These are phyloP conservation scores for Melanerpes aurifrons DNA, from an alignment of 2,113 vertebrate species.

Conservation along the genomic window DNA sequence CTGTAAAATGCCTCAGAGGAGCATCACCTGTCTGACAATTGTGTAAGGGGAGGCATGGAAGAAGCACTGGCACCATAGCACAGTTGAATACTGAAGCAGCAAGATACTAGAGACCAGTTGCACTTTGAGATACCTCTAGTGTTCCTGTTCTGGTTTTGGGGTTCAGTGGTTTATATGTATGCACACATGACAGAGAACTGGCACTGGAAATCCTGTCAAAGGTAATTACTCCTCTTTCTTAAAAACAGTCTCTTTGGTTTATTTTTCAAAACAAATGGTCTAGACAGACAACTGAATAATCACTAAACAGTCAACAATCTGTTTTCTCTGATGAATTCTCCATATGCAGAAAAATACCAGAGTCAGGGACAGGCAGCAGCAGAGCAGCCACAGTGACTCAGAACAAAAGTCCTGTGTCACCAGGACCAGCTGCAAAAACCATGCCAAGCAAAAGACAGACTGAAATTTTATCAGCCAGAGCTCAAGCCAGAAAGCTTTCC, in stretches of 20 bases:
- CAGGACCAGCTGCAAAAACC: not conserved
- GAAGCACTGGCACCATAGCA: not conserved
- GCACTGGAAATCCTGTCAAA: not conserved
- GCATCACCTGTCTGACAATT: not conserved
- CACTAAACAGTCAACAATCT: not conserved
- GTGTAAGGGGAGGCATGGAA: not conserved
- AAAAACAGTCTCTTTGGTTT: not conserved
- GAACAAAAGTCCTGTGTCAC: not conserved
- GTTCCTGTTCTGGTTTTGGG: not conserved
- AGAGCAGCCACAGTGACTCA: not conserved
- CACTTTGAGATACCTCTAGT: not conserved
- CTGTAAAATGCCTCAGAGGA: not conserved
- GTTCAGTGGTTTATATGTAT: too few species aligned
- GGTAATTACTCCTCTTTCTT: not conserved
- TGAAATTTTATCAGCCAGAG: not conserved
- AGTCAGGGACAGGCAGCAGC: not conserved
- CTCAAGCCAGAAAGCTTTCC: not conserved
- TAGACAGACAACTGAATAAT: not conserved
- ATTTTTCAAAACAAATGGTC: not conserved
- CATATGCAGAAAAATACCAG: not conserved
- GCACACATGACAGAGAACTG: not conserved
- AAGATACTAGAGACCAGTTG: not conserved
- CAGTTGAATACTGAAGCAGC: not conserved
- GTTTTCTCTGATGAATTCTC: not conserved
- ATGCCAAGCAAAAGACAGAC: not conserved